phyloP scores from a whole-genome alignment of 2,888 invertebrate species.

The Clitarchus hookeri region DNA sequence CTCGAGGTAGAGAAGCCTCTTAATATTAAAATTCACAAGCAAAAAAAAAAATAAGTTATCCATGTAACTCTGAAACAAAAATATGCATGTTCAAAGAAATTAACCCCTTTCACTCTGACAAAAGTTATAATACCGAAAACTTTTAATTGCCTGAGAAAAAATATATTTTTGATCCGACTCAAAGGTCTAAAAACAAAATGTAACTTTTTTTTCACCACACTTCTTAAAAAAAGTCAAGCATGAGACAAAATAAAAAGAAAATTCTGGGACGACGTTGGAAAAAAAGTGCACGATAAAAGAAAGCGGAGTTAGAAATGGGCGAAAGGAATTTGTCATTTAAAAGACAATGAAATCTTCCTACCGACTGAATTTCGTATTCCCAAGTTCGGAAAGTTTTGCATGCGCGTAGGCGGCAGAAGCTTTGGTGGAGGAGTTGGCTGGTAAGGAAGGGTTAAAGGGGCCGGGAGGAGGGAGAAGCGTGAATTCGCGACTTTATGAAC shows the following conservation, averaged over 20 bases:
- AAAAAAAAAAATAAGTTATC: no score
- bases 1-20: no score
- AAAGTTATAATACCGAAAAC: no score
- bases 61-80: no score
- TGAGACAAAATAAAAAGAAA: neutral
- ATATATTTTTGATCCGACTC: no score
- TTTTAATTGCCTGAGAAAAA: no score
- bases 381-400: constrained; percentile 10
- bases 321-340: constrained; percentile 23
- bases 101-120: no score
- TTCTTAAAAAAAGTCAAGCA: neutral
- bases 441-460: neutral
- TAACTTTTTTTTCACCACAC: no score
- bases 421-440: neutral
- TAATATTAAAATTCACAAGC: no score
- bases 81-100: no score
- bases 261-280: neutral
- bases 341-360: constrained; percentile 26
- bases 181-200: no score
- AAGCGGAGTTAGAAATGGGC: neutral
- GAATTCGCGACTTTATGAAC: constrained; percentile 26
- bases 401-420: neutral
- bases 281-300: neutral
- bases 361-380: constrained; percentile 21
- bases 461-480: neutral